phyloP scores from a whole-genome alignment of 2,797 vertebrate species.

The Crocidura indochinensis region DNA sequence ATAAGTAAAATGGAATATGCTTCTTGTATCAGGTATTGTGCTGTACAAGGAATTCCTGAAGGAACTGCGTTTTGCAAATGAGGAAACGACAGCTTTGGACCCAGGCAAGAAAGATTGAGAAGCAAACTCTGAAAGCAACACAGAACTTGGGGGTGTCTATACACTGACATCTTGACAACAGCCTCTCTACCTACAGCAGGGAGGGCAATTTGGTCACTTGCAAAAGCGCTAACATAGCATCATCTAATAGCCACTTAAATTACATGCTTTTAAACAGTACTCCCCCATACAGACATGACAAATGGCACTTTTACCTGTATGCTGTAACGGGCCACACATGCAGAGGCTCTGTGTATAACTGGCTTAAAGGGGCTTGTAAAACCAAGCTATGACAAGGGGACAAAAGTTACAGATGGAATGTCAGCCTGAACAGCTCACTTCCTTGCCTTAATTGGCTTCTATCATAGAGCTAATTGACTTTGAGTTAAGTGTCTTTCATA shows the following conservation, averaged over 20 bases:
- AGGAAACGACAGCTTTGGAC: not conserved
- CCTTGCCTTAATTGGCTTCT: conserved; percentile 66
- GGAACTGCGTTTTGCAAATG: not conserved
- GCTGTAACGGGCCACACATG: conserved; percentile 42
- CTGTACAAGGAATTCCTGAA: not conserved
- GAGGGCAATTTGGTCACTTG: not conserved
- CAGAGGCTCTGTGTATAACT: conserved; percentile 12
- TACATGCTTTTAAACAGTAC: conserved; percentile 46
- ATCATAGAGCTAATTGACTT: conserved; percentile 54
- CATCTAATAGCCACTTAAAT: conserved; percentile 39
- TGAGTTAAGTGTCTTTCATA: conserved; percentile 60
- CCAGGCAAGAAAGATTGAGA: not conserved
- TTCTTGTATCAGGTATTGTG: not conserved
- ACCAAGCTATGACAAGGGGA: conserved; percentile 54
- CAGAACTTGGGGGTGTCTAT: not conserved
- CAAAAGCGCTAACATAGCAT: conserved; percentile 25
- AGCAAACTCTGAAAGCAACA: conserved; percentile 43
- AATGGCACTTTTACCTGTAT: conserved; percentile 55
- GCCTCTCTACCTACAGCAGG: not conserved
- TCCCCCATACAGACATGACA: conserved; percentile 20
- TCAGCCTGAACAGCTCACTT: conserved; percentile 60
- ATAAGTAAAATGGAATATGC: not conserved
- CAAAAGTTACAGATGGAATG: not conserved
- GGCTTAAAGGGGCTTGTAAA: conserved; percentile 69
- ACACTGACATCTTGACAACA: not conserved